These are phyloP conservation scores for Protomyctophum bolini DNA, from an alignment of 2,113 vertebrate species.

Conservation along the genomic window DNA sequence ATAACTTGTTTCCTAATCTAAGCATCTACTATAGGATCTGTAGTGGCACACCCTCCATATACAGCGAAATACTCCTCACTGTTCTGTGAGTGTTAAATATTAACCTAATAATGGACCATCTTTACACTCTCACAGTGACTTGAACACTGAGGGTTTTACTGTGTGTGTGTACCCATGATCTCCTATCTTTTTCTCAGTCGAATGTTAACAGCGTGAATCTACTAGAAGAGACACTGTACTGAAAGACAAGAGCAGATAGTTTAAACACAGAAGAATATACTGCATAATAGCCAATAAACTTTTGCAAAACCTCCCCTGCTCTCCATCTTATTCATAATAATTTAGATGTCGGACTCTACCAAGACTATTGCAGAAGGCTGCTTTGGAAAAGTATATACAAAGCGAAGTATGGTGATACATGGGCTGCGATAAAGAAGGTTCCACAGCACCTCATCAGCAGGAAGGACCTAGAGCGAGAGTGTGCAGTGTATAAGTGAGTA, in stretches of 20 bases:
- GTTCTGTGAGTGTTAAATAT: no score
- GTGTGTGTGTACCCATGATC: not conserved
- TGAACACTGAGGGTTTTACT: no score
- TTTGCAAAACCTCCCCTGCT: not conserved
- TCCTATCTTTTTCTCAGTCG: not conserved
- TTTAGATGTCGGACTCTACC: slow-evolving; percentile 72
- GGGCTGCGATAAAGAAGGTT: slow-evolving; percentile 78
- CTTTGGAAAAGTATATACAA: slow-evolving; percentile 78
- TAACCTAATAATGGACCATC: no score
- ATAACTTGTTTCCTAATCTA: not conserved
- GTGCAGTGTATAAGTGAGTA: slow-evolving; percentile 72
- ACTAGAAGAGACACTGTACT: not conserved
- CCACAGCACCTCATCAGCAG: slow-evolving; percentile 48
- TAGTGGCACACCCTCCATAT: slow-evolving; percentile 4
- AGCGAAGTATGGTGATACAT: slow-evolving; percentile 69
- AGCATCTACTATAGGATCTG: not conserved
- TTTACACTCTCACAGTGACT: no score
- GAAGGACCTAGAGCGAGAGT: slow-evolving; percentile 74
- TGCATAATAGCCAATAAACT: not conserved
- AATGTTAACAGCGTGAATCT: not conserved
- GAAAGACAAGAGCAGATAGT: not conserved
- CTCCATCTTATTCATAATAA: not conserved
- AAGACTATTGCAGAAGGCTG: slow-evolving; percentile 69
- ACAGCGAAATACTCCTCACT: no score
- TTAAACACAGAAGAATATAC: not conserved